Base-by-base conservation (phyloP, 2,797 vertebrate genomes). In the Thunnus albacares region DNA sequence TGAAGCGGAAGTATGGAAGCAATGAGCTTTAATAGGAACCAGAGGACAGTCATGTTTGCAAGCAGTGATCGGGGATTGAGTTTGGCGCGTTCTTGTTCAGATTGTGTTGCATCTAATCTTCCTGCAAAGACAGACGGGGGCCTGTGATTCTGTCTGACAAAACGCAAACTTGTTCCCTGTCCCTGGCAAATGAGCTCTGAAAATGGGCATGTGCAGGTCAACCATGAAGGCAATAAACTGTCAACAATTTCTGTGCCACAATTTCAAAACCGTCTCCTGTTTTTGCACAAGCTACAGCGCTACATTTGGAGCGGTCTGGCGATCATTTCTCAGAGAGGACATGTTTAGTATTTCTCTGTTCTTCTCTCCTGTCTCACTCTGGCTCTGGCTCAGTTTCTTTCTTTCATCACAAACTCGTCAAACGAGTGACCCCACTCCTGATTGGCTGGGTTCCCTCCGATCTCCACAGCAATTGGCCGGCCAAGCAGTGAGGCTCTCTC, bases 401-500 rank as follows among this genome's bases (percentile, higher is more conserved):
- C 86, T 90, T 89, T 92, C 92, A 91, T 90, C 90, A 79, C 87
- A 93, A 94, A 94, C 93, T 91, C 86, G 90, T 94, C 94, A 94
- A 94, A 93, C 91, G 52, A 87, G 87, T 93, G 90, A 94, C 91
- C 89, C 91, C 60, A 53, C 84, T 86, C 77, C 89, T 83, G 84
- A 91, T 92, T 90, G 90, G 88, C 80, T 51, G 41, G 8, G 22
- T 85, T 82, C 72, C 71, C 71, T 73, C 68, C 20, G 17, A 72
- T 84, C 86, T 84, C 22, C 15, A 13, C 60, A 8, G 77, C 68
- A 76, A 90, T 94, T 93, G 91, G 90, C 82, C 62, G 33, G 62
- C 69, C 55, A 49, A 58, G 74, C 81, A 63, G 45, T 38, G 10
- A 89, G 66, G 3, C 73, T 87, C 51, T 76, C 81, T 74, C 60